phyloP scores from a whole-genome alignment of 2,888 invertebrate species.

The Lithophane socia region DNA sequence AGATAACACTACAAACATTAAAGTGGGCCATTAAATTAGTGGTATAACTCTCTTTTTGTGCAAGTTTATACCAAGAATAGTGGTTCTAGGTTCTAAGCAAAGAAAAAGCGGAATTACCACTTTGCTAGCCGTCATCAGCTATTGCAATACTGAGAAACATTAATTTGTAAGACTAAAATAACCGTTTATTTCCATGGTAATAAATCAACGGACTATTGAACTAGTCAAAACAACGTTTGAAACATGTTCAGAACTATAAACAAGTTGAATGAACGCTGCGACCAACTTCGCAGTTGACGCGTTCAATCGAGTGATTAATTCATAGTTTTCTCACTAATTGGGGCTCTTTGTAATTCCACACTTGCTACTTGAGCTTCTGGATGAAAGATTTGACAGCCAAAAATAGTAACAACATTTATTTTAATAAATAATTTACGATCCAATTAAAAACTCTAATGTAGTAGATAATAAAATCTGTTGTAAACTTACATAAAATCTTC shows the following conservation, averaged over 20 bases:
- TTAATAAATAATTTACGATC: conserved; percentile 12
- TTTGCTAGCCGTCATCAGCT: conserved; percentile 21
- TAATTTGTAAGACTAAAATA: conserved; percentile 30
- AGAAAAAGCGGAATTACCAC: conserved; percentile 52
- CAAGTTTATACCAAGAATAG: conserved; percentile 40
- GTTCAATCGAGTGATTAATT: conserved; percentile 27
- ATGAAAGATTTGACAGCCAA: neutral
- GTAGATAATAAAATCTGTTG: neutral
- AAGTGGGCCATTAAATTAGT: conserved; percentile 59
- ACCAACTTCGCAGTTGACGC: conserved; percentile 14
- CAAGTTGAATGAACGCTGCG: conserved; percentile 55
- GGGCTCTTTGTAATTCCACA: conserved; percentile 29
- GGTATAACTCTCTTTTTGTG: conserved; percentile 41
- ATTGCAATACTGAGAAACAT: conserved; percentile 40
- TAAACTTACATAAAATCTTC: conserved; percentile 94
- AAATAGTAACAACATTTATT: neutral
- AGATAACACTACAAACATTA: conserved; percentile 60
- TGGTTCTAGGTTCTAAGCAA: conserved; percentile 16
- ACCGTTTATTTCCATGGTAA: conserved; percentile 38
- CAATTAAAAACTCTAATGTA: conserved; percentile 1
- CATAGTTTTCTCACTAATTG: conserved; percentile 42
- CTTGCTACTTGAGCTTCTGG: neutral
- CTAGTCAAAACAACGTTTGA: conserved; percentile 47
- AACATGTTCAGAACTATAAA: conserved; percentile 41
- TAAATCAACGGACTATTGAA: conserved; percentile 43